These are phyloP conservation scores for Pseudolaguvia tuberculata DNA, from an alignment of 2,113 vertebrate species.

Conservation along the genomic window DNA sequence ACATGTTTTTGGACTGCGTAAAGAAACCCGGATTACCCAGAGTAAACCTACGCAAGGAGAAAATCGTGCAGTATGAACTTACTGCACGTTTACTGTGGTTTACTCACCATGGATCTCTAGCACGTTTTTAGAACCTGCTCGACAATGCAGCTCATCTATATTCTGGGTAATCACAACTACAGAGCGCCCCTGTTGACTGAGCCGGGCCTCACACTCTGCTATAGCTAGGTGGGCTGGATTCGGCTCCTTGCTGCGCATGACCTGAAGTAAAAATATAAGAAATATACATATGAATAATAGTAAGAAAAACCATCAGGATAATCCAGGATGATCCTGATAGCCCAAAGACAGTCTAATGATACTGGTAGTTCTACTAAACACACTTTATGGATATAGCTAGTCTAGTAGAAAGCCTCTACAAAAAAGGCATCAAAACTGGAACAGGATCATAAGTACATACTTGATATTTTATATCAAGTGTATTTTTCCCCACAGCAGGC, in stretches of 20 bases:
- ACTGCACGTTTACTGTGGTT: background rate
- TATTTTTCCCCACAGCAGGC: background rate
- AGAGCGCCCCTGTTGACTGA: conserved; percentile 77
- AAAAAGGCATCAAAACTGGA: background rate
- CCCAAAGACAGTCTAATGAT: background rate
- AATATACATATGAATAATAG: background rate
- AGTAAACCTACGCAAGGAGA: too few relatives aligned
- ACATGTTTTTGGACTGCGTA: too few relatives aligned
- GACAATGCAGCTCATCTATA: conserved; percentile 89
- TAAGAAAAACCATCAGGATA: background rate
- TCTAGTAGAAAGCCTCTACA: background rate
- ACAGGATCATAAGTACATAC: background rate
- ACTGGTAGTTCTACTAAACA: background rate
- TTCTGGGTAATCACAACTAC: conserved; percentile 91
- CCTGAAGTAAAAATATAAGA: conserved; percentile 12
- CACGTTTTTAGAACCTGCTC: conserved; percentile 84
- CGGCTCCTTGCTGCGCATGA: conserved; percentile 81
- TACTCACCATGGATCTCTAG: conserved; percentile 86
- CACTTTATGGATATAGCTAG: background rate
- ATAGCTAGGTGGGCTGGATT: conserved; percentile 85
- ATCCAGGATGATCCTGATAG: background rate
- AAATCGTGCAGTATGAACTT: too few relatives aligned
- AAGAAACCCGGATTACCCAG: too few relatives aligned
- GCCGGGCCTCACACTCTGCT: conserved; percentile 79
- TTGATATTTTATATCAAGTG: too few relatives aligned